phyloP scores from a whole-genome alignment of 2,113 vertebrate genomes.

The Labeo catla region DNA sequence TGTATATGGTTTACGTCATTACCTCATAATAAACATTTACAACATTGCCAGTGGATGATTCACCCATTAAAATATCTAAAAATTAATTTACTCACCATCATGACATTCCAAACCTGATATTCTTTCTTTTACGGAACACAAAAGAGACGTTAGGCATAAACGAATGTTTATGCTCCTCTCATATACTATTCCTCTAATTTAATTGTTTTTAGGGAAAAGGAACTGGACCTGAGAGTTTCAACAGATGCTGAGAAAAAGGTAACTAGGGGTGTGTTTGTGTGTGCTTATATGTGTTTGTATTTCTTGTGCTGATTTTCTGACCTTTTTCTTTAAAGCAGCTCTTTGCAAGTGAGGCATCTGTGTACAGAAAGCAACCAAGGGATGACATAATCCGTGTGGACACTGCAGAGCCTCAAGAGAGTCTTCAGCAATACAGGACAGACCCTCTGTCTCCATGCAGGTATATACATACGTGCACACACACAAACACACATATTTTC shows the following conservation, averaged over 20 bases:
- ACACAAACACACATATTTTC: neutral
- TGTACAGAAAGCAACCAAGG: neutral
- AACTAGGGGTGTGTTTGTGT: neutral
- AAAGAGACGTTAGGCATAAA: neutral
- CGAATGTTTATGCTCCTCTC: neutral
- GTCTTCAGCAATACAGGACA: constrained; percentile 19
- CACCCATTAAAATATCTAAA: neutral
- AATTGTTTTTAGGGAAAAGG: constrained; percentile 22
- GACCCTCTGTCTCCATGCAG: constrained; percentile 6
- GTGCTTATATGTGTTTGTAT: neutral
- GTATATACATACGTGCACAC: neutral
- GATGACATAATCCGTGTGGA: constrained; percentile 4
- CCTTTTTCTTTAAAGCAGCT: neutral
- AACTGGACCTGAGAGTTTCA: constrained; percentile 20
- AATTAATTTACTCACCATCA: neutral
- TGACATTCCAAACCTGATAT: neutral
- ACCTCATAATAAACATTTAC: no score
- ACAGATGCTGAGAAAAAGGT: constrained; percentile 29
- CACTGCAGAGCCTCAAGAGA: neutral
- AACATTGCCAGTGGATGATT: neutral
- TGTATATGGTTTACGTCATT: neutral
- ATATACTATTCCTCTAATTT: neutral
- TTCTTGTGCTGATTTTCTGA: neutral
- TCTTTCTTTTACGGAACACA: neutral
- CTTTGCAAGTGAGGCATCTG: constrained; percentile 1